Evolutionary conservation across 2,797 vertebrate species (phyloP), one percentile per base, ranked within the genome.

Genomic region (Acanthurus lineatus): DNA sequence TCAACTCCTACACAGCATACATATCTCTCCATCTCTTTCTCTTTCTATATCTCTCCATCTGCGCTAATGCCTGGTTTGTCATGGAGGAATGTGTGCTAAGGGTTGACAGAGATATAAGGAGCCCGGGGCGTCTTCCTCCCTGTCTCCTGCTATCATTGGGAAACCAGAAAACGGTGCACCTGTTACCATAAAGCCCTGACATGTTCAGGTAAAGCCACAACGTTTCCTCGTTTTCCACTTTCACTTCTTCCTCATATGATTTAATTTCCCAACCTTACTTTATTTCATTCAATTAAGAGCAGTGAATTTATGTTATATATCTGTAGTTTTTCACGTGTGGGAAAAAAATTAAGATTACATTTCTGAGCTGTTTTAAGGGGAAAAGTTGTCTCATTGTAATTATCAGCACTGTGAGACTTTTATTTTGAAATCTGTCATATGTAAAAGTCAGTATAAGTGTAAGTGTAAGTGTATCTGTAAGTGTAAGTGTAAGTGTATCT

Each of bases 1-100:
- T 70, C 59, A 48, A 52, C 65, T 69, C 62, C 28, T 51, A 54
- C 73, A 53, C 52, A 53, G 9, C 9, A 19, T 3, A 35, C 42
- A 63, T 83, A 88, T 90, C 82, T 71, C 51, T 17, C 48, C 4
- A 82, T 88, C 87, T 90, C 73, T 59, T 71, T 77, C 25, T 65
- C 54, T 59, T 49, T 47, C 56, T 73, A 7, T 76, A 80, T 91
- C 83, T 77, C 40, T 51, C 14, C 25, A 83, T 88, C 79, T 71
- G 25, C 40, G 72, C 63, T 66, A 70, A 62, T 51, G 62, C 59
- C 47, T 66, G 64, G 72, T 80, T 77, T 83, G 86, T 90, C 76
- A 74, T 77, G 81, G 77, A 91, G 86, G 89, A 90, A 92, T 93
- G 83, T 80, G 68, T 79, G 74, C 69, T 10, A 38, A 84, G 56